phyloP scores from a whole-genome alignment of 2,888 invertebrate genomes.

The Callyntrura sp. region DNA sequence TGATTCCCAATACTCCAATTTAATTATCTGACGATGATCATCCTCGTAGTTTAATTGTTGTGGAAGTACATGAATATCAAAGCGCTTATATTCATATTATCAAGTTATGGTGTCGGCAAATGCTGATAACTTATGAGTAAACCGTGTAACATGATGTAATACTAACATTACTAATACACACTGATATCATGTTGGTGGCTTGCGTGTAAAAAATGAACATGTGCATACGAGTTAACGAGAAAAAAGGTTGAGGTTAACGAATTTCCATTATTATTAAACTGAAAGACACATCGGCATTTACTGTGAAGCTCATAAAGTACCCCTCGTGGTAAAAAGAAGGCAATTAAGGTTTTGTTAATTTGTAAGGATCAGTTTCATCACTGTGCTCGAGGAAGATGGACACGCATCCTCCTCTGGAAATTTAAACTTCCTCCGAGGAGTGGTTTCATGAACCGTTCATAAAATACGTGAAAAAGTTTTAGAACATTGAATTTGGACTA shows the following conservation, averaged over 20 bases:
- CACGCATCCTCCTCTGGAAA: conserved; percentile 34
- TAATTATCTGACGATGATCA: conserved; percentile 55
- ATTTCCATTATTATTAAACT: conserved; percentile 4
- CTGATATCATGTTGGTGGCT: background rate
- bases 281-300: background rate
- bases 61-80: background rate
- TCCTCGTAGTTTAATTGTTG: background rate
- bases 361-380: conserved; percentile 64
- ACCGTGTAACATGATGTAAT: too few species aligned
- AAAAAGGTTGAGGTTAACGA: conserved; percentile 73
- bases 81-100: too few species aligned
- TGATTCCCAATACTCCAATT: conserved; percentile 62
- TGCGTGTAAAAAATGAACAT: background rate
- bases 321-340: conserved; percentile 34
- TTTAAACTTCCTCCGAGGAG: background rate
- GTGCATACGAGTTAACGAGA: background rate
- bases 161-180: too few species aligned
- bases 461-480: background rate
- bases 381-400: conserved; percentile 63
- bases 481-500: background rate
- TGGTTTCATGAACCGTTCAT: too few species aligned
- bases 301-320: conserved; percentile 39
- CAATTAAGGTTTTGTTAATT: conserved; percentile 70
- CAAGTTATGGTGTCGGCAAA: too few species aligned
- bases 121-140: too few species aligned